Evolutionary conservation across 2,113 vertebrate species (phyloP).

Genomic region (Lates calcarifer): DNA sequence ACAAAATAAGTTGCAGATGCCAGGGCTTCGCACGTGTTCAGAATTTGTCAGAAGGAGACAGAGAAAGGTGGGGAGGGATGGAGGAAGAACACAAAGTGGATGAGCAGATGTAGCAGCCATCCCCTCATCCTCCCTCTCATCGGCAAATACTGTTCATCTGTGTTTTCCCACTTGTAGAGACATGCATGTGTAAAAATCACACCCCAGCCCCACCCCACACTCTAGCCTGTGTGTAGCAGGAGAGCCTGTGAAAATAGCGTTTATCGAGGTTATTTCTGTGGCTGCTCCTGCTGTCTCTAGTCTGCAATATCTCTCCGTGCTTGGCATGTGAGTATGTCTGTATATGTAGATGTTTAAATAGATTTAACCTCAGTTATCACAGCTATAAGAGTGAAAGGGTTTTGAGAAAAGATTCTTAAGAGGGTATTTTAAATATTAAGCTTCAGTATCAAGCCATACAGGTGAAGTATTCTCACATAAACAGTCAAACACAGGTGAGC

Average conservation of each 20-base stretch:
- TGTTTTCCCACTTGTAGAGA: slow-evolving; percentile 32
- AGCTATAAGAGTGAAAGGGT: background rate
- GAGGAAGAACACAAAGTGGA: slow-evolving; percentile 5
- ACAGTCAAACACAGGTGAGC: background rate
- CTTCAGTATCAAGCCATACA: background rate
- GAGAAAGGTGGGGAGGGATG: background rate
- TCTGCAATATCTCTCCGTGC: background rate
- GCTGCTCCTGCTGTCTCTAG: background rate
- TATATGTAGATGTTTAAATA: background rate
- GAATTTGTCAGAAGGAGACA: background rate
- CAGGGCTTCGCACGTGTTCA: slow-evolving; percentile 1
- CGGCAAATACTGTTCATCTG: slow-evolving; percentile 10
- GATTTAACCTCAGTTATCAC: background rate
- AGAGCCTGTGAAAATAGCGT: slow-evolving; percentile 16
- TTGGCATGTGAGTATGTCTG: background rate
- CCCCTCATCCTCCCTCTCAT: slow-evolving; percentile 13
- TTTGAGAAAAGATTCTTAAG: background rate
- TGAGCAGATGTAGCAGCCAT: slow-evolving; percentile 23
- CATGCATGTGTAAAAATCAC: slow-evolving; percentile 9
- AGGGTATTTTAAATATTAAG: background rate
- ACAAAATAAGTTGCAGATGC: slow-evolving; percentile 48
- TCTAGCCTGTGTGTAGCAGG: background rate
- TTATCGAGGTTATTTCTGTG: slow-evolving; percentile 11
- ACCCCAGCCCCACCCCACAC: background rate
- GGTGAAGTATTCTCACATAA: background rate